Percentiles rank a stretch among this genome's conserved stretches.
These are phyloP conservation scores for Pipistrellus kuhlii DNA, from an alignment of 2,797 vertebrate species.

Conservation along the genomic window DNA sequence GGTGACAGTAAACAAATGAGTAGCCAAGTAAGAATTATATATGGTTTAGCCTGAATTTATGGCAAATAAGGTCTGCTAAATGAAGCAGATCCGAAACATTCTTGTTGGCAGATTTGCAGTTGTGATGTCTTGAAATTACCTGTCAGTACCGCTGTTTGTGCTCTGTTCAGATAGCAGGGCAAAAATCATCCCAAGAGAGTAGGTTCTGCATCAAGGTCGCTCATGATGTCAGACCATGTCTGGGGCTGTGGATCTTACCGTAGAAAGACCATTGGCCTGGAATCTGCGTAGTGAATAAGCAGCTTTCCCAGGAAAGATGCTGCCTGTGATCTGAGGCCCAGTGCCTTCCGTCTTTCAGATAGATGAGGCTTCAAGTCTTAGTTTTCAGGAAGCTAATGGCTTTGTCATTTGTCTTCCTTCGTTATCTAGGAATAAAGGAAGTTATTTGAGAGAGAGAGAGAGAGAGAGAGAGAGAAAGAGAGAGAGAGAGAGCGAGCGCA, in stretches of 20 bases:
- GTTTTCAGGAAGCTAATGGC: not conserved
- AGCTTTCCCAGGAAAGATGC: not conserved
- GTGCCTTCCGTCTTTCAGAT: not conserved
- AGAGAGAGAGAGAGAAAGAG: too few species aligned
- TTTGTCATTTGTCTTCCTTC: not conserved
- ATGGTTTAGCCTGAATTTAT: slow-evolving; percentile 6
- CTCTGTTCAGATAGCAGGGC: not conserved
- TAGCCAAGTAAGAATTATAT: slow-evolving; percentile 20
- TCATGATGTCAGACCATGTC: not conserved
- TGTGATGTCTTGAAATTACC: not conserved
- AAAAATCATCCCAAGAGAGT: not conserved
- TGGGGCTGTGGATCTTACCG: not conserved
- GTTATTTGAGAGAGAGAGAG: not conserved
- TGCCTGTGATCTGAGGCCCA: not conserved
- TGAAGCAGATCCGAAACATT: not conserved
- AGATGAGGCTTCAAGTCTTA: not conserved
- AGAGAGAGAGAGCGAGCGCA: too few species aligned
- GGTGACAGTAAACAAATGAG: slow-evolving; percentile 45
- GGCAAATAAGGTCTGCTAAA: not conserved
- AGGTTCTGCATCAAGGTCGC: not conserved
- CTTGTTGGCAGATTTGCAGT: not conserved
- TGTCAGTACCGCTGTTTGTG: not conserved
- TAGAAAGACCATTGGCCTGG: not conserved
- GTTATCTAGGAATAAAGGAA: not conserved
- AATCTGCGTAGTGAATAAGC: not conserved